Percentiles rank a stretch among this genome's conserved stretches.
phyloP scores from a whole-genome alignment of 2,888 invertebrate genomes.

The Tachina lurida region DNA sequence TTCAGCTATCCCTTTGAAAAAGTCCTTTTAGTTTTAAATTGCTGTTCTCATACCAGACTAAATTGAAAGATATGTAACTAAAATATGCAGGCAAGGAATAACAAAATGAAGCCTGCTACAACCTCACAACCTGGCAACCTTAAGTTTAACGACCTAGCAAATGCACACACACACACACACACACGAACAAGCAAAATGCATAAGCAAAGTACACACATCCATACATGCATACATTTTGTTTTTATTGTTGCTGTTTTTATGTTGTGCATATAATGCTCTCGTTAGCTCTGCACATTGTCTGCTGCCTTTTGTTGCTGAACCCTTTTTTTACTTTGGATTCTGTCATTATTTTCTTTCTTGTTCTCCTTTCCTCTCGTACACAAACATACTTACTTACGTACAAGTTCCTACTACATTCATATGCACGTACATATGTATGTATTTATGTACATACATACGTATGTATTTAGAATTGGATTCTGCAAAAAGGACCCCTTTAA shows the following conservation, averaged over 20 bases:
- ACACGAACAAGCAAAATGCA: too few relatives aligned
- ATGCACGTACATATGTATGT: too few relatives aligned
- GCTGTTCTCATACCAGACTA: conserved; percentile 46
- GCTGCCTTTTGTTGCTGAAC: conserved; percentile 57
- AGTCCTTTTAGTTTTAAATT: conserved; percentile 53
- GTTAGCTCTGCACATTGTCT: conserved; percentile 58
- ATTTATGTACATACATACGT: too few relatives aligned
- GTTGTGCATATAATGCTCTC: conserved; percentile 60
- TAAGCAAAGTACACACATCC: not conserved
- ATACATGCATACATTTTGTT: not conserved
- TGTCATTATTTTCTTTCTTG: conserved; percentile 39
- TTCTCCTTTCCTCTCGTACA: conserved; percentile 17
- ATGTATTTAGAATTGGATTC: conserved; percentile 43
- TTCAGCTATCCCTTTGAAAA: not conserved
- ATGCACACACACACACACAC: conserved; percentile 17
- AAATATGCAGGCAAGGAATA: conserved; percentile 50
- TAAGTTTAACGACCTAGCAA: conserved; percentile 72
- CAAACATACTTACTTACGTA: not conserved
- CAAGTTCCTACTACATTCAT: not conserved
- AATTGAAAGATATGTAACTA: conserved; percentile 15
- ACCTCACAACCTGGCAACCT: conserved; percentile 70
- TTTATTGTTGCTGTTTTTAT: conserved; percentile 39
- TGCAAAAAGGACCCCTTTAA: conserved; percentile 67
- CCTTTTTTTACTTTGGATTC: conserved; percentile 49
- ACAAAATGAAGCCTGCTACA: conserved; percentile 57